Percentiles rank a stretch among this genome's conserved stretches.
Conservation (phyloP, 2,113 vertebrate genomes). For the Heptranchias perlo region DNA sequence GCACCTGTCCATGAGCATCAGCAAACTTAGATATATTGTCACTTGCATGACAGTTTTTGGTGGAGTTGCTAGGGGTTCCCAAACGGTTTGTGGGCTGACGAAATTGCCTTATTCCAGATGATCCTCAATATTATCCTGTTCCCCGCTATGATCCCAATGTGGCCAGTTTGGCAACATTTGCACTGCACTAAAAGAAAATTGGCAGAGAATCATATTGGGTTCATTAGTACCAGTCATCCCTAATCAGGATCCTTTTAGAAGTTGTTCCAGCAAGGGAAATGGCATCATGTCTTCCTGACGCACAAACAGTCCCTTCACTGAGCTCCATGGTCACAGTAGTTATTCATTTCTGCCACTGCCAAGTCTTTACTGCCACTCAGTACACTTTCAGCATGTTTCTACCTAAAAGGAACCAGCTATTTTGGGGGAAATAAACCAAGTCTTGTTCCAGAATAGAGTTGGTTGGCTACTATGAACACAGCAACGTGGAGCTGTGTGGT, state of each 20-base stretch:
- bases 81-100: neutral
- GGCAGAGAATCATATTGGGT: neutral
- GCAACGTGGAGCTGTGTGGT: neutral
- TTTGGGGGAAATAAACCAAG: neutral
- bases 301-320: neutral
- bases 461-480: neutral
- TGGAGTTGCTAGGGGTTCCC: neutral
- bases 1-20: no score
- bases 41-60: neutral
- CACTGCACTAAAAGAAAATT: neutral
- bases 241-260: neutral
- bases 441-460: neutral
- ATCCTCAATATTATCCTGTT: neutral
- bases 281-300: neutral
- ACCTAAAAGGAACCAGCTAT: neutral
- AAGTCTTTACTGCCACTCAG: neutral
- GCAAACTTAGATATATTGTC: no score
- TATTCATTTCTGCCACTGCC: neutral
- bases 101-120: neutral
- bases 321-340: neutral
- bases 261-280: slow-evolving; percentile 16
- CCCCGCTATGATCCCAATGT: neutral
- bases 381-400: neutral
- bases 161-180: neutral
- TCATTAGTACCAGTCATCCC: neutral